phyloP scores from a whole-genome alignment of 2,113 vertebrate species.

The Epinephelus moara region DNA sequence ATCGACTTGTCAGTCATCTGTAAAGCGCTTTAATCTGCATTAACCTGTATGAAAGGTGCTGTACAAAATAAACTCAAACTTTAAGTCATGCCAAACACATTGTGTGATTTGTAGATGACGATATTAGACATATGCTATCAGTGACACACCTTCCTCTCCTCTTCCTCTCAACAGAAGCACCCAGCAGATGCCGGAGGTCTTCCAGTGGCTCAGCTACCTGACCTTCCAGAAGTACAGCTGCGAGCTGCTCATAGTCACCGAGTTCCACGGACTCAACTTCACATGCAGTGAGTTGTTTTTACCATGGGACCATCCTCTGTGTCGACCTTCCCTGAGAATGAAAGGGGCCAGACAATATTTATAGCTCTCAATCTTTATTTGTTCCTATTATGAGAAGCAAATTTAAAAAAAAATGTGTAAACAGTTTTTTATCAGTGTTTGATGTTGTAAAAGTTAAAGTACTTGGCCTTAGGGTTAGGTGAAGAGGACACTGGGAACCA shows the following conservation, averaged over 20 bases:
- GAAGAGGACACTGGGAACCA: neutral
- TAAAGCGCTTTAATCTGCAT: too few species aligned
- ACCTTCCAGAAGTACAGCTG: slow-evolving; percentile 96
- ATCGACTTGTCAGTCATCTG: too few species aligned
- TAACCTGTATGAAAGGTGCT: too few species aligned
- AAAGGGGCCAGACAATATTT: neutral
- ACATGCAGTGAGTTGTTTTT: slow-evolving; percentile 90
- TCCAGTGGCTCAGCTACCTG: slow-evolving; percentile 92
- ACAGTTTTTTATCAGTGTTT: neutral
- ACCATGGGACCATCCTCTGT: neutral
- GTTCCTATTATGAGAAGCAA: neutral
- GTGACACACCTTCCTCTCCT: slow-evolving; percentile 25
- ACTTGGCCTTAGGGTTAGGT: neutral
- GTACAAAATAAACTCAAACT: too few species aligned
- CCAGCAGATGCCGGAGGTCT: slow-evolving; percentile 91
- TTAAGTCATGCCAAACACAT: too few species aligned
- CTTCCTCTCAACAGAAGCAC: slow-evolving; percentile 84
- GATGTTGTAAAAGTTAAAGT: neutral
- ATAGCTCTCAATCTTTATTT: neutral
- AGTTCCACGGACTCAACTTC: slow-evolving; percentile 92
- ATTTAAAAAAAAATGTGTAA: neutral
- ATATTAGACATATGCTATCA: neutral
- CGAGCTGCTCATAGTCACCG: slow-evolving; percentile 94
- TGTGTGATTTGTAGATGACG: neutral
- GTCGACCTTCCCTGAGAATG: neutral